Base-by-base conservation (phyloP, 2,113 vertebrate species). In the Pipa parva region DNA sequence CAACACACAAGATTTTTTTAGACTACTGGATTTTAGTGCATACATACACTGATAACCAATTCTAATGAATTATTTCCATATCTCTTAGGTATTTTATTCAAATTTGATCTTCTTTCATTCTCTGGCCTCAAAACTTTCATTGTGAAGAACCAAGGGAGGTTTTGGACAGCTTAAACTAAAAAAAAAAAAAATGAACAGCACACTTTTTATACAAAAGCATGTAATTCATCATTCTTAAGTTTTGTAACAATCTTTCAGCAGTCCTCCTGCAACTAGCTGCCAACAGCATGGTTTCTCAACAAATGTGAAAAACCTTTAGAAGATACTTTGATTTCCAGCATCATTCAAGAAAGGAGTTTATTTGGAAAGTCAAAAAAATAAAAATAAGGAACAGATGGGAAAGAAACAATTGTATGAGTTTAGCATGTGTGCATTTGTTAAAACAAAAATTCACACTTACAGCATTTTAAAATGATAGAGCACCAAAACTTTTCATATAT, bases 21-120 rank as follows among this genome's bases (percentile, higher is more conserved):
- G n/a, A n/a, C n/a, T n/a, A n/a, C n/a, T n/a, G n/a, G n/a, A n/a
- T n/a, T n/a, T n/a, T n/a, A n/a, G n/a, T n/a, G n/a, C n/a, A n/a
- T n/a, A n/a, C n/a, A n/a, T n/a, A n/a, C n/a, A 39, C 13, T 18
- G 39, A 15, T 42, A 13, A n/a, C 39, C 13, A 6, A n/a, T 42
- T 42, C 39, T 3, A 42, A 42, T 18, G 15, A 2, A 42, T 42
- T 67, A n/a, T 66, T 71, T 69, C 50, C 72, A 46, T 52, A 65
- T 56, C 49, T 15, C 0, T 60, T 62, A 26, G 63, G 65, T 63
- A 70, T 68, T 24, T 1, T 45, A 0, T 39, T 63, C 46, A 69
- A 60, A 76, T 55, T 51, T 59, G 26, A 64, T 65, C 76, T 71
- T 77, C 77, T 76, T 73, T 78, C 70, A 68, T 56, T 74, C 75